A percentile compares a stretch with the other conserved stretches of the same genome.
These are phyloP conservation scores for Glyphotaelius pellucidus DNA, from an alignment of 2,888 invertebrate genomes.

Conservation along the genomic window DNA sequence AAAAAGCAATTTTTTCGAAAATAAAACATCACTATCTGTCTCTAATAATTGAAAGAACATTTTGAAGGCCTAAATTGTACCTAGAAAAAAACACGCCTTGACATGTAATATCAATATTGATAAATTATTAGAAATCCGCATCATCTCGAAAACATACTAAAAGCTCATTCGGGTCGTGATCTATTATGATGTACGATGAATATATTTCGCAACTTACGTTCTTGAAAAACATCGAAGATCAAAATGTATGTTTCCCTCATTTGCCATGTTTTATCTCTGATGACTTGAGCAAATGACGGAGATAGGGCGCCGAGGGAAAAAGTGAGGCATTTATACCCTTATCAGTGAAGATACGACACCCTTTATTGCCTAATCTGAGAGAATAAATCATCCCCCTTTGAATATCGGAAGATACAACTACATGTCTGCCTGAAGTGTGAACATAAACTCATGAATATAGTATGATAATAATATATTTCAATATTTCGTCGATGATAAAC, in stretches of 20 bases:
- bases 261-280: background rate
- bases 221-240: background rate
- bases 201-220: background rate
- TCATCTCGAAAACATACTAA: background rate
- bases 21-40: too few relatives aligned
- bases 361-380: constrained; percentile 8
- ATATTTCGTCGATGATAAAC: too few relatives aligned
- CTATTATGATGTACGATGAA: background rate
- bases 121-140: background rate
- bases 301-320: background rate
- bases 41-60: too few relatives aligned
- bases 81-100: too few relatives aligned
- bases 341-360: constrained; percentile 5
- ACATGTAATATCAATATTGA: too few relatives aligned
- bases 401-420: background rate
- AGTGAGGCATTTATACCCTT: background rate
- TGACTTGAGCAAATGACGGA: background rate
- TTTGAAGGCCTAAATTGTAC: too few relatives aligned
- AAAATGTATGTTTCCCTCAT: background rate
- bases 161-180: background rate
- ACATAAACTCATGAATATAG: background rate
- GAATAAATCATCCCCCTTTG: background rate
- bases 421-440: background rate
- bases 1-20: too few relatives aligned
- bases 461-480: too few relatives aligned